Evolutionary conservation across 1,140 invertebrate genomes (phyloP).

Genomic region (Mercenaria mercenaria): DNA sequence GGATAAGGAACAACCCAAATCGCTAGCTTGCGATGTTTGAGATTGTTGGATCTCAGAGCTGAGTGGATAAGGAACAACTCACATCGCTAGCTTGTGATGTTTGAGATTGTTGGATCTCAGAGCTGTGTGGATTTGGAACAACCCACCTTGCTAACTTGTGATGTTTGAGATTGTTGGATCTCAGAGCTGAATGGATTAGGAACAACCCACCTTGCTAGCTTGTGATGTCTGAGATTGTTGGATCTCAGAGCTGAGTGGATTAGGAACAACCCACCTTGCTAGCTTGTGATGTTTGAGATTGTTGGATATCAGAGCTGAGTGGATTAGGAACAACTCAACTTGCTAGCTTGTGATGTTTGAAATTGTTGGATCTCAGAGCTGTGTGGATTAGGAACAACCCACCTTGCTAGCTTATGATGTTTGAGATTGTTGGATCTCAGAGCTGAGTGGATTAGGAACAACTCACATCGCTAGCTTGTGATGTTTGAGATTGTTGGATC

Average conservation of each 20-base stretch:
- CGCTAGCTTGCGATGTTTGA: too few species aligned
- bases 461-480: too few species aligned
- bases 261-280: conserved; percentile 75
- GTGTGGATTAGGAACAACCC: conserved; percentile 78
- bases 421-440: too few species aligned
- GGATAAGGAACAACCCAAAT: too few species aligned
- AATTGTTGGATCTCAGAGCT: conserved; percentile 72
- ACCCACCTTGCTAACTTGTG: conserved; percentile 73
- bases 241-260: conserved; percentile 78
- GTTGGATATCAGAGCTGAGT: conserved; percentile 75
- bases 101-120: not conserved
- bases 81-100: too few species aligned
- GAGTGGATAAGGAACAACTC: not conserved
- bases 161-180: conserved; percentile 69
- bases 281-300: conserved; percentile 68
- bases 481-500: too few species aligned
- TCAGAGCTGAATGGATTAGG: conserved; percentile 78
- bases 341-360: conserved; percentile 69
- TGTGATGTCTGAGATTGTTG: conserved; percentile 63
- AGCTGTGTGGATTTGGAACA: not conserved
- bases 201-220: conserved; percentile 74
- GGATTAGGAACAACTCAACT: conserved; percentile 77
- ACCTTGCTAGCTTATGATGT: not conserved
- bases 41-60: not conserved
- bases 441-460: too few species aligned